Conservation (phyloP, 2,888 invertebrate genomes). For the Dyspetes luteomarginatus region DNA sequence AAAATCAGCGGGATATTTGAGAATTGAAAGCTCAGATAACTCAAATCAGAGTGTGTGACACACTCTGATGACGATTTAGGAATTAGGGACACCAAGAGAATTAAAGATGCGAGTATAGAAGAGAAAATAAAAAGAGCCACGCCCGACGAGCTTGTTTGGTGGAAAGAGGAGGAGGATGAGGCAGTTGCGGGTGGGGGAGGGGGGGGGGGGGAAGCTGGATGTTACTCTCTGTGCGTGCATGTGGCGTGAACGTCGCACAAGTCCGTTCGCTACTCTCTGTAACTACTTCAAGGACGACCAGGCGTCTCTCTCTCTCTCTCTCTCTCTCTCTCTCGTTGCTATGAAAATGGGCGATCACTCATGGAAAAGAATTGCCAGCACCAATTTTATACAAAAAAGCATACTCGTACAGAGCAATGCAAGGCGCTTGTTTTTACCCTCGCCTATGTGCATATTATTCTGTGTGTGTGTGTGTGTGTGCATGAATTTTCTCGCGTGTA, state of each 20-base stretch:
- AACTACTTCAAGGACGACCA: slow-evolving; percentile 67
- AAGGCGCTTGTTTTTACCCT: slow-evolving; percentile 27
- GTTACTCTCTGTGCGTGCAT: slow-evolving; percentile 54
- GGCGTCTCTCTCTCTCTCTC: slow-evolving; percentile 45
- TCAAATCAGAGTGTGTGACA: slow-evolving; percentile 8
- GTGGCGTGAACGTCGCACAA: slow-evolving; percentile 64
- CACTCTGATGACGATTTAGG: slow-evolving; percentile 3
- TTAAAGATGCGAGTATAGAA: slow-evolving; percentile 23
- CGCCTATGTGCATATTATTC: not conserved
- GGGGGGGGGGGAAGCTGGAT: slow-evolving; percentile 14
- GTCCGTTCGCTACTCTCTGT: slow-evolving; percentile 51
- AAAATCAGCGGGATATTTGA: slow-evolving; percentile 14
- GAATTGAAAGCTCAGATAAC: slow-evolving; percentile 2
- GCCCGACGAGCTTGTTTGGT: slow-evolving; percentile 41
- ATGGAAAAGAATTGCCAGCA: slow-evolving; percentile 66
- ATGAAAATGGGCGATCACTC: slow-evolving; percentile 67
- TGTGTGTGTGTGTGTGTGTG: slow-evolving; percentile 11
- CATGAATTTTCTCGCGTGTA: slow-evolving; percentile 38
- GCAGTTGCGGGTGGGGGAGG: not conserved
- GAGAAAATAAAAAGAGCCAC: slow-evolving; percentile 58
- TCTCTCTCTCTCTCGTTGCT: not conserved
- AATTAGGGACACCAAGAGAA: slow-evolving; percentile 51
- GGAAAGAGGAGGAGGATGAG: slow-evolving; percentile 11
- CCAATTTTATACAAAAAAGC: slow-evolving; percentile 47
- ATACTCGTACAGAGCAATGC: slow-evolving; percentile 9